Evolutionary conservation across 2,888 invertebrate species (phyloP).

Genomic region (Cryptocephalus moraei): DNA sequence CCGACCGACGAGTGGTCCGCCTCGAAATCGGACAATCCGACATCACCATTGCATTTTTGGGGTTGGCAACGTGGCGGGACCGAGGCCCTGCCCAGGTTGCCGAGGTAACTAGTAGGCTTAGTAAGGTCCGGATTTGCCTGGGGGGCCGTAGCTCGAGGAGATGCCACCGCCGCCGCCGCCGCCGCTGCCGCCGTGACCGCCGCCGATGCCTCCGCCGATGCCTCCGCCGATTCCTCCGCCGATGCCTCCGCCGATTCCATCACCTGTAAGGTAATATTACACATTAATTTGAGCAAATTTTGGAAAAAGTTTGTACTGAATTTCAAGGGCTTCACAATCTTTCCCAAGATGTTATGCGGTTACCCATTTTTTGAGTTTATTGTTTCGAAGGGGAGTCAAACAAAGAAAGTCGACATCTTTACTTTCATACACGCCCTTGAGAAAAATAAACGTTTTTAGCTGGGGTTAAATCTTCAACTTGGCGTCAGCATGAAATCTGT

Average conservation of each 20-base stretch:
- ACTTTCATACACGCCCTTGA: no score
- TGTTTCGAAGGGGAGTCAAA: no score
- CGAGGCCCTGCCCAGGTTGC: conserved; percentile 4
- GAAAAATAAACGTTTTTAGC: no score
- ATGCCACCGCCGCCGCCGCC: conserved; percentile 29
- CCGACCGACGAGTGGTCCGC: conserved; percentile 1
- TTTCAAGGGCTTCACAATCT: no score
- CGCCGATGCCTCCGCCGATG: conserved; percentile 26
- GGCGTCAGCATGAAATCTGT: no score
- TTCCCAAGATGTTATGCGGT: no score
- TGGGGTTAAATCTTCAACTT: no score
- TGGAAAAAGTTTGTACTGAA: no score
- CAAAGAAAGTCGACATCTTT: no score
- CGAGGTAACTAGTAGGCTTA: conserved; percentile 22
- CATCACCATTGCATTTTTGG: conserved; percentile 14
- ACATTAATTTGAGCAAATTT: no score
- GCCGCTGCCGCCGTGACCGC: conserved; percentile 30
- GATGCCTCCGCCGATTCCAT: conserved; percentile 12
- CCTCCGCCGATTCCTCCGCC: conserved; percentile 24
- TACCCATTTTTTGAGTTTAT: no score
- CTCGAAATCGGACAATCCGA: conserved; percentile 7
- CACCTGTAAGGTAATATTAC: conserved; percentile 7
- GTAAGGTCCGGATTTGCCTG: conserved; percentile 39
- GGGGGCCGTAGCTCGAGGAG: conserved; percentile 37
- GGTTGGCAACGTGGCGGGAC: neutral